These are phyloP conservation scores for Criorhina ranunculi DNA, from an alignment of 2,888 invertebrate genomes.

Conservation along the genomic window DNA sequence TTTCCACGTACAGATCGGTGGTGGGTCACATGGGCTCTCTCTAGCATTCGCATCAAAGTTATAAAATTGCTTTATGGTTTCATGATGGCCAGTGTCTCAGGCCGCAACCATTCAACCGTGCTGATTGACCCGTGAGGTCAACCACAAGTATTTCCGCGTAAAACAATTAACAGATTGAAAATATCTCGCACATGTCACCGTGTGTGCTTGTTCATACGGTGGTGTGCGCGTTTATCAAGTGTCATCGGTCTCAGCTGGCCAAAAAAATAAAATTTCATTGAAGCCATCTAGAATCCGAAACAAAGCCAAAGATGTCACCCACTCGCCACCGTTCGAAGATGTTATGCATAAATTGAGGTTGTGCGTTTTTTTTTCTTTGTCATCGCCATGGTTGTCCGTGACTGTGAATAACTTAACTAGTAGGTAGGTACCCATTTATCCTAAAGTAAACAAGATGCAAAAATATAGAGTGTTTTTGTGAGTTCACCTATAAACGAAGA, in stretches of 20 bases:
- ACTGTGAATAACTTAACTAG: constrained; percentile 75
- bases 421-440: constrained; percentile 72
- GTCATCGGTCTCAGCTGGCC: constrained; percentile 34
- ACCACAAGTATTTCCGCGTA: constrained; percentile 67
- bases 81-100: constrained; percentile 48
- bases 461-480: constrained; percentile 75
- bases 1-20: constrained; percentile 59
- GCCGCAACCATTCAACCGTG: constrained; percentile 30
- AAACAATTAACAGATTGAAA: constrained; percentile 72
- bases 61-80: constrained; percentile 67
- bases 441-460: constrained; percentile 74
- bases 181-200: constrained; percentile 63
- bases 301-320: constrained; percentile 74
- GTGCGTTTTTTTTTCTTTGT: constrained; percentile 47
- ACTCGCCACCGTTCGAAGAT: constrained; percentile 73
- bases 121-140: constrained; percentile 68
- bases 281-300: constrained; percentile 57
- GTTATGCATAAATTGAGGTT: constrained; percentile 69
- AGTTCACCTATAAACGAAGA: constrained; percentile 51
- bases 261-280: constrained; percentile 46
- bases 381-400: constrained; percentile 71
- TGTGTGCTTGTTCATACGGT: constrained; percentile 27
- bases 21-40: constrained; percentile 37
- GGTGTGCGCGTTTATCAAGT: constrained; percentile 67
- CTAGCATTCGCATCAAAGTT: constrained; percentile 37